Base-by-base conservation (phyloP, 2,888 invertebrate genomes). In the Brassicogethes aeneus region DNA sequence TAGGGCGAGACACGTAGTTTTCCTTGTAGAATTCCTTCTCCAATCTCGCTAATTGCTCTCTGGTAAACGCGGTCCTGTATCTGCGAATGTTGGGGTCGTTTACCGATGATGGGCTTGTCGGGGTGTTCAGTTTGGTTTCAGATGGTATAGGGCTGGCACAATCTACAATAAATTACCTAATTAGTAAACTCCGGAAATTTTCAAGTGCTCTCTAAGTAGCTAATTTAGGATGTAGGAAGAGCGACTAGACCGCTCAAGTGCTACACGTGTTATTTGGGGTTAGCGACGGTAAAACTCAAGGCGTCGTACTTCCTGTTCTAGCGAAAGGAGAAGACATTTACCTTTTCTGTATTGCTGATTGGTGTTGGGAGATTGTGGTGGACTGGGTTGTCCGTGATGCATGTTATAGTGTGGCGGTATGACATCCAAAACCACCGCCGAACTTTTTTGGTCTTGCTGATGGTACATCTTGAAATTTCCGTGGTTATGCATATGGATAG, bases 11-110 rank as follows among this genome's bases (percentile, higher is more conserved):
- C 0, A 99, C 96, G 69, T 99, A 99, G 68, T 95, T 97, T 69
- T 99, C 99, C 57, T 90, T 86, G 69, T 82, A 82, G 65, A 97
- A 99, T 67, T 99, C 99, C 58, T 93, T 91, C 70, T 99, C 99
- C 39, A 99, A 70, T 10, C 92, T 75, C 0, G 78, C 82, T 33
- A 97, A 70, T 65, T 97, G 97, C 62, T 97, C 97, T 8, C 95
- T 73, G 1, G 94, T 93, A 69, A 99, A 99, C 0, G 97, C 97
- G 0, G 97, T 99, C 36, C 99, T 77, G 67, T 99, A 99, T 40
- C 97, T 77, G 43, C 94, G 78, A 53, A 85, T 82, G 54, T 79
- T 81, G 12, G 79, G 79, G 57, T 82, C 82, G 44, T 69, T 69
- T n/a, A 51, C 41, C 5, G 51, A 50, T 3, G 52, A 47, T 2